Evolutionary conservation across 2,888 invertebrate genomes (phyloP).

Genomic region (Cantharis flavilabris): DNA sequence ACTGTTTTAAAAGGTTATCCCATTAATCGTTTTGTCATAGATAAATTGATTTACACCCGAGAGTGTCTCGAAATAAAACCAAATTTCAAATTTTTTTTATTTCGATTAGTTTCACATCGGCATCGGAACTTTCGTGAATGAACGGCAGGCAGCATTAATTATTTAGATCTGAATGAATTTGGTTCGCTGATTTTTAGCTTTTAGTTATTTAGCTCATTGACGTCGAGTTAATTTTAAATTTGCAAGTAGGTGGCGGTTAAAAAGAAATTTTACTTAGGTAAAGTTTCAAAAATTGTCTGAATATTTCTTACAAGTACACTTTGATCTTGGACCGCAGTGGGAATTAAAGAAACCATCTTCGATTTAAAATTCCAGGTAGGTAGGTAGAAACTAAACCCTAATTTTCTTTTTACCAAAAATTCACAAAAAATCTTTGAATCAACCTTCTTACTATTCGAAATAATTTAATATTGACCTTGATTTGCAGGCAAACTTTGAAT

Average conservation of each 20-base stretch:
- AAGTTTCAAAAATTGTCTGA: neutral
- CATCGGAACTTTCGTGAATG: neutral
- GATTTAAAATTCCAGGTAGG: neutral
- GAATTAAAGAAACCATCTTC: neutral
- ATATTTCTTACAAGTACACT: neutral
- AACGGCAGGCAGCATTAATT: neutral
- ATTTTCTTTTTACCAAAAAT: neutral
- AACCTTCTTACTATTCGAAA: neutral
- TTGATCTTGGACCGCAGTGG: neutral
- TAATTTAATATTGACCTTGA: neutral
- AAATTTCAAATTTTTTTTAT: neutral
- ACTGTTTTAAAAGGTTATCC: neutral
- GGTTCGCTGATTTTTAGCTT: neutral
- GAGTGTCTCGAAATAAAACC: neutral
- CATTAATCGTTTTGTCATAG: constrained; percentile 1
- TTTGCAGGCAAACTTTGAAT: neutral
- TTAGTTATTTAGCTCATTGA: neutral
- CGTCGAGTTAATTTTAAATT: neutral
- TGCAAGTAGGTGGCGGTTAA: neutral
- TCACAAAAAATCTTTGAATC: neutral
- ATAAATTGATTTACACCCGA: neutral
- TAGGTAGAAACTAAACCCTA: neutral
- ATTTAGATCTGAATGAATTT: neutral
- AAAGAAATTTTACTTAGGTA: neutral
- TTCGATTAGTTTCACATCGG: neutral